Base-by-base conservation (phyloP, 2,113 vertebrate species). In the Phalacrocorax pelagicus region DNA sequence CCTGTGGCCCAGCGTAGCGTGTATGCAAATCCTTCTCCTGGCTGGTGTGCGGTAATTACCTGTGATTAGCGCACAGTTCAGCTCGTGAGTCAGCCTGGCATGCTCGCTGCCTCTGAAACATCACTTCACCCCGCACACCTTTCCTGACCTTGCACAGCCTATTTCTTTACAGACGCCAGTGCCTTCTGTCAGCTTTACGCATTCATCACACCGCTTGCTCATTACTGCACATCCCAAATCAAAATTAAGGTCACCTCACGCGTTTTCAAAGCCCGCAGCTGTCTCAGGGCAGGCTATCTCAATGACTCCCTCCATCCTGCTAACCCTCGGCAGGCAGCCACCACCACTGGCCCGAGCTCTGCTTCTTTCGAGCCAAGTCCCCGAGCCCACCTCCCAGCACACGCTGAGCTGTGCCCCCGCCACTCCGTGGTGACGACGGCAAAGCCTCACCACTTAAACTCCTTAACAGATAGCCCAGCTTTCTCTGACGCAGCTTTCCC, bases 11-110 rank as follows among this genome's bases (percentile, higher is more conserved):
- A 83, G 79, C 1, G 0, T 36, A 10, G 36, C 67, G 36, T 51
- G 59, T 62, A 77, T 88, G 92, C 59, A 95, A 86, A 90, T 83
- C 80, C 71, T 67, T 67, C 88, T 93, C 5, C 58, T 83, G 71
- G 36, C 86, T 83, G 44, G n/a, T 36, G 51, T 80, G 94, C 92
- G 85, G 11, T 94, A 93, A 94, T 95, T 92, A 93, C 94, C 96
- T 72, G 67, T 90, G 92, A 94, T 97, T 92, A 94, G 94, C 94
- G 96, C 94, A 91, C 82, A 96, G 92, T 90, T 94, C 95, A 94
- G 92, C 96, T 95, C 86, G 83, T 90, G 92, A 96, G 88, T 94
- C 86, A 94, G 86, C 81, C 87, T 84, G 87, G 69, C 42, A 0
- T 51, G 87, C 91, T 92, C 5, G 1, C 75, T 88, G 71, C 58